Evolutionary conservation across 2,797 vertebrate genomes (phyloP), one percentile per base, ranked within the genome.

Genomic region (Anomalospiza imberbis): DNA sequence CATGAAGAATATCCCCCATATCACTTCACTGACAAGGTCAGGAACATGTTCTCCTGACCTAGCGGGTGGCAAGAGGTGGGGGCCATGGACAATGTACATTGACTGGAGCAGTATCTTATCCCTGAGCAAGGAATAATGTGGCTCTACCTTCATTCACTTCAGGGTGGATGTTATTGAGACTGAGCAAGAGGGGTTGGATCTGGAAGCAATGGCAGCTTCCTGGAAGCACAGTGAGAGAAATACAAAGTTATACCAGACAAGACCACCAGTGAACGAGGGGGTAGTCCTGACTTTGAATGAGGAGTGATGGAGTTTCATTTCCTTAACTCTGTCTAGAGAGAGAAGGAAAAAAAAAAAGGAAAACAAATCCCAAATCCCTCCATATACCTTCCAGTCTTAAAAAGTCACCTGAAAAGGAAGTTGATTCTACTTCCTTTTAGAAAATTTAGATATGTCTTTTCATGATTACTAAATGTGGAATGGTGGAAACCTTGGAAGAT

Each of bases 311-410:
- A 66, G 36, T 4, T 79, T 42, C 7, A 42, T 58, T 85, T 82
- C 40, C 50, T 71, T 77, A 51, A n/a, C 17, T 63, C 9, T 45
- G 10, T 25, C 44, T 36, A 62, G 9, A 28, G 38, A 17, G 2
- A 38, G 24, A 21, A 73, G 8, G 9, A 4, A 7, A 22, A 32
- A n/a, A n/a, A 2, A 3, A 34, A 42, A 3, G 1, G 1, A 38
- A 57, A 55, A 2, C 4, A 18, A 54, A 8, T 3, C 2, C 7
- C 29, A 36, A 29, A 55, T 25, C 6, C 25, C 50, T 53, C n/a
- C 28, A 66, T 22, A 36, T 5, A 57, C 6, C 20, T 55, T 53
- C 24, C 50, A 63, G 31, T 53, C 24, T 48, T 45, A 70, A 70
- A 63, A 82, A 14, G 26, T 34, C 53, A 60, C 5, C 40, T 63